Evolutionary conservation across 2,888 invertebrate species (phyloP), one percentile per base, ranked within the genome.

Genomic region (Nemotelus pantherinus): DNA sequence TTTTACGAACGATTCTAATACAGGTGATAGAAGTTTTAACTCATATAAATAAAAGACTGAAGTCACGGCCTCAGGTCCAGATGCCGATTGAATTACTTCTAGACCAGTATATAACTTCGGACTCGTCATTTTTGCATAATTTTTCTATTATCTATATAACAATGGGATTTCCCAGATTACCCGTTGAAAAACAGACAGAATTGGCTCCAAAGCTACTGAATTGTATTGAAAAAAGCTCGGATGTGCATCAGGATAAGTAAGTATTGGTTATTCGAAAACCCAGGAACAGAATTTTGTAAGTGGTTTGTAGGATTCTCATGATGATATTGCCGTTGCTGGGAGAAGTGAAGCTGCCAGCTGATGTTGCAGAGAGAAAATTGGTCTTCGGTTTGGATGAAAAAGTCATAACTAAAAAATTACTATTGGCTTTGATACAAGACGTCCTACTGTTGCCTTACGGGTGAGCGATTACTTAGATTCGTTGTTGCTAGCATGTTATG

Each of bases 141-240:
- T 97, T 98, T 85, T 92, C 95, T 9, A 95, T 97, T 77, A 95
- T 98, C 82, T 98, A 97, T 85, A 93, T 98, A 80, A 96, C 95
- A 84, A 91, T 96, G 91, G 97, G 97, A 6, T 97, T 92, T 87
- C 95, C 96, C 0, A 89, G 97, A 75, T 87, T 97, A 82, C 90
- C 93, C 9, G 87, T 90, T 68, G 92, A 92, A 7, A 91, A 93
- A 83, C 96, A 96, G 86, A 89, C 92, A 3, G 91, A 91, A 80
- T 86, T 96, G 79, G 90, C 94, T 10, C 94, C 96, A 3, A 89
- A 90, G 79, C 87, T 97, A 76, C 87, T 97, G 44, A 91, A 92
- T 83, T 92, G 95, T 80, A 88, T 95, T 67, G 93, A 94, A 83
- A 92, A 92, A 76, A 95, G 95, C 85, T 94, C 96, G 48, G 90